Evolutionary conservation across 2,113 vertebrate species (phyloP).

Genomic region (Nothobranchius furzeri): DNA sequence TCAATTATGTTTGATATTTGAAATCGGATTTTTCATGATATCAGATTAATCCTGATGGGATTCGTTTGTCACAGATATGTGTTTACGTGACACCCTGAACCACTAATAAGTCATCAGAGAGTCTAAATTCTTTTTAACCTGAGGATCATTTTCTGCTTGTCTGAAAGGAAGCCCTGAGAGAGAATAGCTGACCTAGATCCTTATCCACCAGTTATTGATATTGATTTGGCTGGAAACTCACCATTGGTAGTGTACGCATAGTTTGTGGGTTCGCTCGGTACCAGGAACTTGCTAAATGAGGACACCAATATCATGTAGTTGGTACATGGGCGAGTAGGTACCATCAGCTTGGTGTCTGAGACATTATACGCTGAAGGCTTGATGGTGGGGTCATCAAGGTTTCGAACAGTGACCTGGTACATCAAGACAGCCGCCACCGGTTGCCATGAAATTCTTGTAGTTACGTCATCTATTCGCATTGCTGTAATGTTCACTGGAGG

Average conservation of each 20-base stretch:
- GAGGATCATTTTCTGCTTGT: conserved; percentile 59
- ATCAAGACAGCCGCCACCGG: conserved; percentile 65
- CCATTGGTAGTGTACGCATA: conserved; percentile 73
- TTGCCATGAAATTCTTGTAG: conserved; percentile 65
- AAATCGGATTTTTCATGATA: neutral
- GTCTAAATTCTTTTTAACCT: conserved; percentile 27
- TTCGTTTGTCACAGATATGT: conserved; percentile 20
- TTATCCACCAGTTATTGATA: conserved; percentile 58
- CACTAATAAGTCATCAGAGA: conserved; percentile 40
- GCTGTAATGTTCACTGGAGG: conserved; percentile 63
- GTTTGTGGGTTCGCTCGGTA: conserved; percentile 68
- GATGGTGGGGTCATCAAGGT: conserved; percentile 16
- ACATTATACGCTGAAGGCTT: conserved; percentile 29
- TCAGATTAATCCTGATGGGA: neutral
- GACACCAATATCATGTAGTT: conserved; percentile 74
- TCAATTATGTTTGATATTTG: neutral
- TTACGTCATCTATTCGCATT: conserved; percentile 5
- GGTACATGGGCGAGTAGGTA: conserved; percentile 71
- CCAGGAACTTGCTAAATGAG: conserved; percentile 74
- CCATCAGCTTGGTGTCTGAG: conserved; percentile 40
- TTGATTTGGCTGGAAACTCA: conserved; percentile 66
- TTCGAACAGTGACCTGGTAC: conserved; percentile 62
- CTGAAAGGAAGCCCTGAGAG: conserved; percentile 57
- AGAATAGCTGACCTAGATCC: conserved; percentile 69
- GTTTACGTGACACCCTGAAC: conserved; percentile 24